These are phyloP conservation scores for Apis cerana DNA, from an alignment of 1,140 invertebrate genomes.

Conservation along the genomic window DNA sequence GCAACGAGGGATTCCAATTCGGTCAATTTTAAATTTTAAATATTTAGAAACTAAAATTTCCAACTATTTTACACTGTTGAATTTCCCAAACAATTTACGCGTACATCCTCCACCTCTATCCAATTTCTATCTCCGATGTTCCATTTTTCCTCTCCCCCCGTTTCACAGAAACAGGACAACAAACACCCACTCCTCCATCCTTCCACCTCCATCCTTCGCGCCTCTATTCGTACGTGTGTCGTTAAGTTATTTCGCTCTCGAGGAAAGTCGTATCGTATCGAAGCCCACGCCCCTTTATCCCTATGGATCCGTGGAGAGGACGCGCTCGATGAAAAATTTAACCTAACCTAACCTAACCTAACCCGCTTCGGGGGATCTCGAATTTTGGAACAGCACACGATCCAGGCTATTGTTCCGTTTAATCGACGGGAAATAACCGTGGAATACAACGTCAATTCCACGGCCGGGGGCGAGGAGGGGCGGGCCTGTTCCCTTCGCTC, in stretches of 20 bases:
- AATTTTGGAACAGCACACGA: neutral
- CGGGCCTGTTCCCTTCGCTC: neutral
- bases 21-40: too few species aligned
- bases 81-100: too few species aligned
- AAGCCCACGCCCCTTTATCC: neutral
- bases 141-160: too few species aligned
- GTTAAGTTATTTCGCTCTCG: neutral
- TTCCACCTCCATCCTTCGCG: neutral
- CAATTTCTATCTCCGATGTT: too few species aligned
- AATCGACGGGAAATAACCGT: conserved; percentile 30
- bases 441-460: neutral
- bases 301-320: neutral
- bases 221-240: too few species aligned
- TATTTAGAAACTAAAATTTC: too few species aligned
- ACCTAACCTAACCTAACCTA: neutral
- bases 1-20: too few species aligned
- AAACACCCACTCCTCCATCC: neutral
- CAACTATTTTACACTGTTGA: too few species aligned
- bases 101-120: too few species aligned
- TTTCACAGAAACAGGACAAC: neutral
- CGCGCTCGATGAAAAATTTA: conserved; percentile 24
- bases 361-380: too few species aligned
- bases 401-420: conserved; percentile 34
- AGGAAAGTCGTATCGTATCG: neutral
- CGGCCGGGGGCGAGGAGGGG: neutral